phyloP scores from a whole-genome alignment of 2,113 vertebrate species.

The Engraulis encrasicolus region DNA sequence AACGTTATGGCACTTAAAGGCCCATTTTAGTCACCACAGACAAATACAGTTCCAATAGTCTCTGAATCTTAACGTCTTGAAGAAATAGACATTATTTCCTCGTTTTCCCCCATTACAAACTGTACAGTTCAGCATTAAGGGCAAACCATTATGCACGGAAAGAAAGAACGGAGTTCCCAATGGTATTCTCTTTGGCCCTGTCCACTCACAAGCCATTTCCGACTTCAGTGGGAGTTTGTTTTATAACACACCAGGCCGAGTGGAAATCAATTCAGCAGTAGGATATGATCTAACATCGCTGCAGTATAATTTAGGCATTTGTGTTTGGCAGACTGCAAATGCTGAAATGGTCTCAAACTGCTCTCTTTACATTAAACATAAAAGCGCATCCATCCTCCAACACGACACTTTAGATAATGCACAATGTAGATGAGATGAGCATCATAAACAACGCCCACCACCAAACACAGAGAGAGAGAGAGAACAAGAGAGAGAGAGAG shows the following conservation, averaged over 20 bases:
- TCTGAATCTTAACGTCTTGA: neutral
- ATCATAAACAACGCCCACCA: too few relatives aligned
- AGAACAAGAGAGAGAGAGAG: too few relatives aligned
- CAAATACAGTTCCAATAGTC: neutral
- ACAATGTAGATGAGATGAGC: neutral
- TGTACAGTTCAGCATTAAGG: neutral
- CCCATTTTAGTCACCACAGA: neutral
- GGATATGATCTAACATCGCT: neutral
- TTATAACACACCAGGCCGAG: slow-evolving; percentile 44
- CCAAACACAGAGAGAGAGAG: too few relatives aligned
- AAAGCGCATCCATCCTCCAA: neutral
- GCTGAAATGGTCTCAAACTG: neutral
- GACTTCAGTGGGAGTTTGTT: slow-evolving; percentile 58
- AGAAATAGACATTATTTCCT: neutral
- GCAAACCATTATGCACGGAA: slow-evolving; percentile 10
- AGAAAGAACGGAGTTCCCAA: neutral
- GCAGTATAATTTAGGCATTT: neutral
- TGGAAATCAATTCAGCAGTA: slow-evolving; percentile 29
- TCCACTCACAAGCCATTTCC: slow-evolving; percentile 33
- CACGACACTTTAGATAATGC: neutral
- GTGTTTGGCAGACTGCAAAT: neutral
- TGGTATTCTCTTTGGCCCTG: slow-evolving; percentile 25
- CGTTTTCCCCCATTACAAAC: neutral
- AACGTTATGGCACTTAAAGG: neutral
- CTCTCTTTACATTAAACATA: neutral